A percentile compares a stretch with the other conserved stretches of the same genome.
These are phyloP conservation scores for Psephotus haematonotus DNA, from an alignment of 2,113 vertebrate species.

Conservation along the genomic window DNA sequence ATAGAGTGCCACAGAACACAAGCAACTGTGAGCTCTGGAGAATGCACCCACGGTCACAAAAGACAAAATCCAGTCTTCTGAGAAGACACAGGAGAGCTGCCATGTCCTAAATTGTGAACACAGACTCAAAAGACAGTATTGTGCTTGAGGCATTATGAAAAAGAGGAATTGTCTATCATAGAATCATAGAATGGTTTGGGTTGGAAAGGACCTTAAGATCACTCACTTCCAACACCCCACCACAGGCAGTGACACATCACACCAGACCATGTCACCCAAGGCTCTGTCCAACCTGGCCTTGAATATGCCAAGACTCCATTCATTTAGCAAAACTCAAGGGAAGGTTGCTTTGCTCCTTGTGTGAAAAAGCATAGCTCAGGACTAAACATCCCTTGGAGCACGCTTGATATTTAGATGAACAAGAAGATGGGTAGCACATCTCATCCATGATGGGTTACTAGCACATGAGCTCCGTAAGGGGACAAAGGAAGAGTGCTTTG, in stretches of 20 bases:
- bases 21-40: background rate
- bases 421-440: background rate
- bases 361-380: background rate
- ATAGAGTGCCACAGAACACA: background rate
- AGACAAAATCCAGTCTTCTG: background rate
- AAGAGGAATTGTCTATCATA: background rate
- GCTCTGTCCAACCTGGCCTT: background rate
- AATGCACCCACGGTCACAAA: fast-evolving
- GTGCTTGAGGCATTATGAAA: background rate
- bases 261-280: background rate
- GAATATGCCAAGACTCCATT: background rate
- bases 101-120: background rate
- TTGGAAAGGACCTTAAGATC: background rate
- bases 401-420: background rate
- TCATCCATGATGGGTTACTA: background rate
- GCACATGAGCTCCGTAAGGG: fast-evolving
- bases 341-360: background rate
- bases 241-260: background rate
- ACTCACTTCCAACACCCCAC: background rate
- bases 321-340: background rate
- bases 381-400: background rate
- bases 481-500: background rate
- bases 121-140: background rate
- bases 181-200: background rate
- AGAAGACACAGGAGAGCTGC: background rate